These are phyloP conservation scores for Puma concolor DNA, from an alignment of 2,113 vertebrate species.

Conservation along the genomic window DNA sequence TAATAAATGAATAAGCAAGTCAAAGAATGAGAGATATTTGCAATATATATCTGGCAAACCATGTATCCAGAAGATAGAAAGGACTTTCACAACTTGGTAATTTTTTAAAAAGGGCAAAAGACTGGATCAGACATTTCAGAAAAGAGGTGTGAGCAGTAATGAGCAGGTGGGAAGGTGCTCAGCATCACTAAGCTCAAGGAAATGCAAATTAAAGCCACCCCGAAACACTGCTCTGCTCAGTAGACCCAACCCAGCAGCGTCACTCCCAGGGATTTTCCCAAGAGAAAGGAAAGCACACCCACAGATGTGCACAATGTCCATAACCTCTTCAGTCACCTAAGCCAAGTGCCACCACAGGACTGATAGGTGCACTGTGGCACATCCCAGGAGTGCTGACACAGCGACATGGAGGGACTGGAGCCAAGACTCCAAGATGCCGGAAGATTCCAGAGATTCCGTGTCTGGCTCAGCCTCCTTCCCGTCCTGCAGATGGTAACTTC, in stretches of 20 bases:
- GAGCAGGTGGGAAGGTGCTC: no score
- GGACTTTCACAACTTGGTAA: background rate
- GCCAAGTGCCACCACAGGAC: background rate
- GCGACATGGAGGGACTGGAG: background rate
- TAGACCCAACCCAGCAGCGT: fast-evolving
- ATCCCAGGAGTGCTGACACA: background rate
- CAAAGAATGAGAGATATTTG: background rate
- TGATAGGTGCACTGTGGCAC: fast-evolving
- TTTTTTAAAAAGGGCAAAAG: no score
- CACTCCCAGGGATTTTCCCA: no score
- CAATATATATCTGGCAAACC: background rate
- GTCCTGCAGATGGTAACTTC: no score
- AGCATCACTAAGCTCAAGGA: background rate
- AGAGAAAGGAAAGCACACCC: background rate
- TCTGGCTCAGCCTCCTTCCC: background rate
- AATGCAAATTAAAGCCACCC: background rate
- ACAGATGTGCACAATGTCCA: background rate
- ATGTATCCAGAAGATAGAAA: background rate
- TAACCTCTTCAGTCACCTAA: background rate
- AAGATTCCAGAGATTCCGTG: fast-evolving
- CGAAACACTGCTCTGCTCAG: background rate
- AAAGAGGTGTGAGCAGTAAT: background rate
- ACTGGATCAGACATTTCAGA: background rate
- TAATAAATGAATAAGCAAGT: background rate
- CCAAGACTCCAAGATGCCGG: background rate